phyloP scores from a whole-genome alignment of 2,888 invertebrate genomes.

The Corbicula japonica region DNA sequence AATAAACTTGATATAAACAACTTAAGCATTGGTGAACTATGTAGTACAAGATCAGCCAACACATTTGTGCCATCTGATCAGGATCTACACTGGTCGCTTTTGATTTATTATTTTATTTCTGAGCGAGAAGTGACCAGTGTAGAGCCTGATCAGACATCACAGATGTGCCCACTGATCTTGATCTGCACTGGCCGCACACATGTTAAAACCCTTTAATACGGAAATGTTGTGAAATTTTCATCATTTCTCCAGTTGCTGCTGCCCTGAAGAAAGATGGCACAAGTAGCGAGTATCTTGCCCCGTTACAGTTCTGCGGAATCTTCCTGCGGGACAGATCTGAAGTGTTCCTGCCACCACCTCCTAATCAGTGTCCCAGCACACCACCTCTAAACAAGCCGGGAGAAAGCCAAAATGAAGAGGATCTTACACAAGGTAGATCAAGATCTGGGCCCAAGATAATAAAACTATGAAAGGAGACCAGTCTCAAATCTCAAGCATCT shows the following conservation, averaged over 20 bases:
- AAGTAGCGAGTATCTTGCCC: slow-evolving; percentile 68
- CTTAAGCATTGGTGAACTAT: not conserved
- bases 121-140: no score
- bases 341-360: slow-evolving; percentile 54
- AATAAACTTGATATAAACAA: not conserved
- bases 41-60: no score
- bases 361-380: slow-evolving; percentile 41
- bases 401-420: slow-evolving; percentile 42
- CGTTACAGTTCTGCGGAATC: slow-evolving; percentile 61
- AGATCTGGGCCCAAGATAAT: no score
- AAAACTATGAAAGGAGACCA: no score
- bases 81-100: no score
- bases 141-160: no score
- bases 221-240: no score
- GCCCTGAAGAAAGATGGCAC: slow-evolving; percentile 63
- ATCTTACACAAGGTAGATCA: slow-evolving; percentile 42
- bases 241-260: slow-evolving; percentile 68
- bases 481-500: no score
- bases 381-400: slow-evolving; percentile 38
- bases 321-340: slow-evolving; percentile 46
- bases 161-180: no score
- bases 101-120: no score
- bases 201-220: not conserved
- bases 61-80: no score
- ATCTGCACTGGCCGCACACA: no score